Base-by-base conservation (phyloP, 2,888 invertebrate genomes). In the Pristionchus exspectatus region DNA sequence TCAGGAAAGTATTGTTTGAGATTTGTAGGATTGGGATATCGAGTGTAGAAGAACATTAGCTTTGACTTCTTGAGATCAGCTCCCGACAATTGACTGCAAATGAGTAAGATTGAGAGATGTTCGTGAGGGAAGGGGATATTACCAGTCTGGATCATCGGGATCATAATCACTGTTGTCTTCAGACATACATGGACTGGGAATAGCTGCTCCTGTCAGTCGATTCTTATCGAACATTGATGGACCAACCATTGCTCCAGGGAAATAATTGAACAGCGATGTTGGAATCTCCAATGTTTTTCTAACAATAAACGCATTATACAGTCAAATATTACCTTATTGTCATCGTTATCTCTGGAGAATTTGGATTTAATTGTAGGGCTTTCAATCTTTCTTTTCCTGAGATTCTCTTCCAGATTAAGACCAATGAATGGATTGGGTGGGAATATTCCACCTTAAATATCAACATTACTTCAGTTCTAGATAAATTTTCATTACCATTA, bases 41-140 rank as follows among this genome's bases (percentile, higher is more conserved):
- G 97, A 95, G 98, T 98, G 97, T 98, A 99, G 97, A 99, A 99
- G 97, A 99, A 99, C 99, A 99, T 99, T 96, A 99, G 97, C 96
- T 99, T 99, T 93, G 99, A 99, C 96, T 99, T 99, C 96, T 99
- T 97, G 95, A 99, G 97, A 96, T 83, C 83, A 7, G 83, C 50
- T 54, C 83, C 83, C 9, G 83, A 83, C 56, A 83, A 27, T 44
- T 99, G 99, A 98, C 99, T 98, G 95, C 99, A 99, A 95, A 99
- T 99, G 96, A 99, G 96, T 95, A 98, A 16, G 90, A 81, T 50
- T 14, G 18, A n/a, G n/a, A 83, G 14, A 5, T 33, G 54, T 3
- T n/a, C 14, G 54, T 54, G 2, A 10, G 33, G 24, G 27, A 69
- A 3, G 21, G n/a, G 72, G 4, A 16, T 44, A 12, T 72, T 86